Evolutionary conservation across 2,888 invertebrate species (phyloP).

Genomic region (Germaria angustata): DNA sequence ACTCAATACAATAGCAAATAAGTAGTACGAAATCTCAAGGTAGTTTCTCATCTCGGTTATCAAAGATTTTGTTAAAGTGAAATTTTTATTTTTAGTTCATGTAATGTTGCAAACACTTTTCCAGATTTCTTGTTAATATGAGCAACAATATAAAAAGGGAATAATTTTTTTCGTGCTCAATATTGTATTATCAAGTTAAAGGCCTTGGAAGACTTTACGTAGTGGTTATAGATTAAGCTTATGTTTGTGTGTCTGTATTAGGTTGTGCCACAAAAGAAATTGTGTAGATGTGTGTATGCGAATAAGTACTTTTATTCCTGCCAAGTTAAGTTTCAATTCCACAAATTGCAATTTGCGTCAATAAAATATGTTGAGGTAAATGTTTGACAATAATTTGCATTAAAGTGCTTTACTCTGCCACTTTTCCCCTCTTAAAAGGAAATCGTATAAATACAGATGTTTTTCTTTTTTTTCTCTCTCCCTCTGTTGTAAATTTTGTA

Average conservation of each 20-base stretch:
- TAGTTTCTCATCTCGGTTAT: background rate
- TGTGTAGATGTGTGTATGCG: background rate
- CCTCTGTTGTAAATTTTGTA: slow-evolving; percentile 40
- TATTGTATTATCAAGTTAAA: too few species aligned
- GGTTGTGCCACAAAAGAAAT: background rate
- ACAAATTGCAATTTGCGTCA: slow-evolving; percentile 48
- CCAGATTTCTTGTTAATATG: background rate
- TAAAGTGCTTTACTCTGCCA: slow-evolving; percentile 35
- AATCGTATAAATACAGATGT: background rate
- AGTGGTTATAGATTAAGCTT: background rate
- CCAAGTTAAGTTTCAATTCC: background rate
- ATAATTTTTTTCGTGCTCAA: background rate
- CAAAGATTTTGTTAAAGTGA: background rate
- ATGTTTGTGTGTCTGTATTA: background rate
- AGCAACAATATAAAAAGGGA: background rate
- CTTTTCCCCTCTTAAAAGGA: background rate
- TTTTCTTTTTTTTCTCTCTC: background rate
- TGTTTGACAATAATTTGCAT: slow-evolving; percentile 59
- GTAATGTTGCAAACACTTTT: background rate
- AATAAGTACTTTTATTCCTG: background rate
- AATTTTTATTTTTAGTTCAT: background rate
- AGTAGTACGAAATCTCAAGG: background rate
- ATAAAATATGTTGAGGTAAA: slow-evolving; percentile 53
- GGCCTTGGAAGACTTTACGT: background rate
- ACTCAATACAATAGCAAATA: background rate